Evolutionary conservation across 2,797 vertebrate species (phyloP).

Genomic region (Xenentodon cancila): DNA sequence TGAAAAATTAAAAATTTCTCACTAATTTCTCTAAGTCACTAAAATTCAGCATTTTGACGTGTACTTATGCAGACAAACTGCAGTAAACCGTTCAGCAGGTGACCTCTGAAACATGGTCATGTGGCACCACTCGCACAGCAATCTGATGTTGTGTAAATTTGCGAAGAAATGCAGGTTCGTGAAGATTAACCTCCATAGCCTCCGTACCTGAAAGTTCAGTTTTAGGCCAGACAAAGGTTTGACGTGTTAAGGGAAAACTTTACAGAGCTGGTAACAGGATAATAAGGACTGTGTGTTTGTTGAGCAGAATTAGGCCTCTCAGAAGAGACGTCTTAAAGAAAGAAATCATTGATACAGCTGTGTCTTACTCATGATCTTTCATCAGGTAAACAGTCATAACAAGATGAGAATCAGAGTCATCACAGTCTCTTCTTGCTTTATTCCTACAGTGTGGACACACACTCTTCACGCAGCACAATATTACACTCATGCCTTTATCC

Average conservation of each 20-base stretch:
- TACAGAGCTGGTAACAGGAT: neutral
- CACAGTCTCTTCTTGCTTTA: conserved; percentile 34
- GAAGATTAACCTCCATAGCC: conserved; percentile 23
- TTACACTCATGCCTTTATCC: conserved; percentile 45
- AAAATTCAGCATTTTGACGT: too few species aligned
- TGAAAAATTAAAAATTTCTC: too few species aligned
- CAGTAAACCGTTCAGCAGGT: too few species aligned
- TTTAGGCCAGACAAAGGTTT: neutral
- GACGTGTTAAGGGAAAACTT: neutral
- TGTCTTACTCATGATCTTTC: conserved; percentile 35
- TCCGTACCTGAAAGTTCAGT: conserved; percentile 7
- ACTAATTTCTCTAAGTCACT: too few species aligned
- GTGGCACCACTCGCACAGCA: too few species aligned
- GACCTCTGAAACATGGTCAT: too few species aligned
- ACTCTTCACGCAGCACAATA: conserved; percentile 7
- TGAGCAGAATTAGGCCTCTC: neutral
- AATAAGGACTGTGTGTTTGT: conserved; percentile 7
- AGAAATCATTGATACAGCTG: conserved; percentile 15
- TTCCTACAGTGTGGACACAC: conserved; percentile 8
- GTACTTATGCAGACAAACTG: too few species aligned
- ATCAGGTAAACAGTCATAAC: conserved; percentile 49
- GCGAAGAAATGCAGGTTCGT: too few species aligned
- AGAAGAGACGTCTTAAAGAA: conserved; percentile 1
- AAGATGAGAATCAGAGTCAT: conserved; percentile 45
- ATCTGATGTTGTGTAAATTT: too few species aligned